Evolutionary conservation across 2,113 vertebrate genomes (phyloP).

Genomic region (Antigone vipio): DNA sequence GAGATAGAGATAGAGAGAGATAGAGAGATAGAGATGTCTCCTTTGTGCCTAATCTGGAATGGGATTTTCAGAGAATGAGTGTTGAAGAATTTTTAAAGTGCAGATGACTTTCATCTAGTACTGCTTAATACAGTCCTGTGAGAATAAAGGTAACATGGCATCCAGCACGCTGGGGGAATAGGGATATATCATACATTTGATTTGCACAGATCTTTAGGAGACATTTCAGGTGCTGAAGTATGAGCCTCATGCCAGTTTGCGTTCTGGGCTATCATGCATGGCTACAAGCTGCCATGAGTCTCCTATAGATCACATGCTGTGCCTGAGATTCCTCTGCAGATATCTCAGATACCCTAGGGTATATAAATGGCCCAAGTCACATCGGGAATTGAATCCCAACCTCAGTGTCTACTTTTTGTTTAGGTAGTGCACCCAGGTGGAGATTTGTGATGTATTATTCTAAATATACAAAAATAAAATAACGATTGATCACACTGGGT

Average conservation of each 20-base stretch:
- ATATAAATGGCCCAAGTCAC: not conserved
- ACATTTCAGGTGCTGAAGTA: not conserved
- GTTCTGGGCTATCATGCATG: not conserved
- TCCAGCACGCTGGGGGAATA: not conserved
- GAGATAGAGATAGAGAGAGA: too few species aligned
- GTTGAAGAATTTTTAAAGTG: not conserved
- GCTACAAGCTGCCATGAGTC: not conserved
- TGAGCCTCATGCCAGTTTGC: fast-evolving
- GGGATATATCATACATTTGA: not conserved
- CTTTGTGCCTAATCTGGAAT: not conserved
- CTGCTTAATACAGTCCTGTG: not conserved
- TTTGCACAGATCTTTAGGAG: not conserved
- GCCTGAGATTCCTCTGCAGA: not conserved
- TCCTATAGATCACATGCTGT: fast-evolving
- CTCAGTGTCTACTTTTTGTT: not conserved
- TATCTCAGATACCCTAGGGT: not conserved
- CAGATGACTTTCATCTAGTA: not conserved
- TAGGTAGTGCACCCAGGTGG: not conserved
- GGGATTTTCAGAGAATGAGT: not conserved
- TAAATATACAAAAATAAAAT: not conserved
- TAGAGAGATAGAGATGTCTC: not conserved
- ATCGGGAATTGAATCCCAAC: not conserved
- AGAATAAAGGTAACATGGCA: not conserved
- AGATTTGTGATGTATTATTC: not conserved
- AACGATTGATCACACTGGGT: not conserved